A percentile compares a stretch with the other conserved stretches of the same genome.
Evolutionary conservation across 2,113 vertebrate genomes (phyloP).

Genomic region (Chionomys nivalis): DNA sequence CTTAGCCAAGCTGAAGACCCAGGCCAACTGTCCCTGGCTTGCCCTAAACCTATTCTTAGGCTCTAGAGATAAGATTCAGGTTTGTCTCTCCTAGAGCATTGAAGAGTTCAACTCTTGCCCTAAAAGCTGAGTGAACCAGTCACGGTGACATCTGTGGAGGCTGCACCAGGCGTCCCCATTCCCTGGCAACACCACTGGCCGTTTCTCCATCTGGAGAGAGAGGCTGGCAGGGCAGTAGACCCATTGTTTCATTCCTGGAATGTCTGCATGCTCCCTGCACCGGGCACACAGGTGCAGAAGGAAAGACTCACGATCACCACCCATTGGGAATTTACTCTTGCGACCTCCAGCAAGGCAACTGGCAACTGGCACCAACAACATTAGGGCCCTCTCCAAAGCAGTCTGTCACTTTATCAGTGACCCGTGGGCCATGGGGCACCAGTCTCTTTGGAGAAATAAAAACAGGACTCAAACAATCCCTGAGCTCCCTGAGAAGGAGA

Average conservation of each 20-base stretch:
- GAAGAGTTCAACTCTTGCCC: background rate
- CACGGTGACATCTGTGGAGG: accelerated
- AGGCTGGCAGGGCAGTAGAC: background rate
- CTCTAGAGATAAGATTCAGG: background rate
- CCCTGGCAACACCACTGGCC: background rate
- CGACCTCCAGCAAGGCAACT: background rate
- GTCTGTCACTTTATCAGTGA: background rate
- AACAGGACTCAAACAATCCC: background rate
- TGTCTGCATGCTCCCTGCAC: background rate
- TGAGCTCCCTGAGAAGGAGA: background rate
- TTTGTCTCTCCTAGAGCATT: background rate
- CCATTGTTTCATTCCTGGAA: background rate
- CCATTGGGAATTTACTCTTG: background rate
- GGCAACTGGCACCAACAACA: background rate
- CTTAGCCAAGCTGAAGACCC: background rate
- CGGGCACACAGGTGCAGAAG: background rate
- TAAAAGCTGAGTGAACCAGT: background rate
- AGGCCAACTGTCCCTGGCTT: background rate
- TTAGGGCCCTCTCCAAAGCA: background rate
- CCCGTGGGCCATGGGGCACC: background rate
- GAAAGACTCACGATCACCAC: background rate
- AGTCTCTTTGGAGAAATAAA: conserved; percentile 14
- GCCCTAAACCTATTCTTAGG: background rate
- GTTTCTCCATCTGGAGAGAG: background rate
- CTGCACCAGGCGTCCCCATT: background rate